Evolutionary conservation across 2,888 invertebrate genomes (phyloP).

Genomic region (Sisyra terminalis): DNA sequence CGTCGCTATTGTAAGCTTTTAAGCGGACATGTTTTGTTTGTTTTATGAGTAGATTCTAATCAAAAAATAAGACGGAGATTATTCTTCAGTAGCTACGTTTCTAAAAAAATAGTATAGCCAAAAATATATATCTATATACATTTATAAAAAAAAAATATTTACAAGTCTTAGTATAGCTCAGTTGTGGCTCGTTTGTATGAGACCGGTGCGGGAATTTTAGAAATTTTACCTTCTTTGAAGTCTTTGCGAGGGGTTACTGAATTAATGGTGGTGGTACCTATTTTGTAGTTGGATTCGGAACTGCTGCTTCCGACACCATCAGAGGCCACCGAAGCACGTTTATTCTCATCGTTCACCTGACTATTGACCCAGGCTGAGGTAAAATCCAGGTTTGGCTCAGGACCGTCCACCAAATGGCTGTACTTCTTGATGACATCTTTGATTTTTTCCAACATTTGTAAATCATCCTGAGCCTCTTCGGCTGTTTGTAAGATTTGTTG

Average conservation of each 20-base stretch:
- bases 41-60: no score
- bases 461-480: slow-evolving; percentile 55
- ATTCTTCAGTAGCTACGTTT: no score
- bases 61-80: no score
- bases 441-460: slow-evolving; percentile 54
- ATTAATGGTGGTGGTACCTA: slow-evolving; percentile 15
- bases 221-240: slow-evolving; percentile 28
- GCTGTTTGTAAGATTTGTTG: slow-evolving; percentile 57
- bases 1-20: no score
- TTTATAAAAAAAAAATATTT: no score
- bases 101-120: no score
- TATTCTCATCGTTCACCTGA: slow-evolving; percentile 36
- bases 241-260: slow-evolving; percentile 33
- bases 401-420: slow-evolving; percentile 35
- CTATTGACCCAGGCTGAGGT: slow-evolving; percentile 58
- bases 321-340: slow-evolving; percentile 7
- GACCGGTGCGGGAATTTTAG: slow-evolving; percentile 35
- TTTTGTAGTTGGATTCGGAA: slow-evolving; percentile 3
- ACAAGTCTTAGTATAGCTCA: slow-evolving; percentile 3
- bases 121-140: no score
- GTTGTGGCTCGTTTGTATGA: slow-evolving; percentile 16
- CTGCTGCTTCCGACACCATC: slow-evolving; percentile 7
- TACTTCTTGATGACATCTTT: slow-evolving; percentile 49
- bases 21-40: no score
- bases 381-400: slow-evolving; percentile 44